Evolutionary conservation across 2,113 vertebrate genomes (phyloP).

Genomic region (Nannospalax galili): DNA sequence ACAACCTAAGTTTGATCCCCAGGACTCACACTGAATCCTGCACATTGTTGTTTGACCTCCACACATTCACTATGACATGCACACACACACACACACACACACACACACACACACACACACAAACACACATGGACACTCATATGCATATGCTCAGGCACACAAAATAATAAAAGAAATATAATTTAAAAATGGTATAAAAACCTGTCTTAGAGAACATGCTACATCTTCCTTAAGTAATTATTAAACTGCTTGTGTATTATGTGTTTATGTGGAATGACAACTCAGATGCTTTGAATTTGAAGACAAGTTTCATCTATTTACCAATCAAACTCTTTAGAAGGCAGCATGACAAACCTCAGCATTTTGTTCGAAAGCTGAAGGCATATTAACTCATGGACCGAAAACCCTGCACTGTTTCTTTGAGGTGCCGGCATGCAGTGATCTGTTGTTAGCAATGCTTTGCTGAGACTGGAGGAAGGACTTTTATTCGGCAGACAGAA

Average conservation of each 20-base stretch:
- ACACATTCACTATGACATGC: not conserved
- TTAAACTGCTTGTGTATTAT: not conserved
- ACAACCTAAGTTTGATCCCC: not conserved
- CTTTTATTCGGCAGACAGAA: slow-evolving; percentile 20
- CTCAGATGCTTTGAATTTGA: slow-evolving; percentile 16
- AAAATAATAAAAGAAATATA: not conserved
- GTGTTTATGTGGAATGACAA: not conserved
- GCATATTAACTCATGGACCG: not conserved
- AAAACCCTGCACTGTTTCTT: not conserved
- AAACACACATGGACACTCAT: not conserved
- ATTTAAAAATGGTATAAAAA: not conserved
- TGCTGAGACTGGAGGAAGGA: not conserved
- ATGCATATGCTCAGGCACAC: not conserved
- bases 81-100: not conserved
- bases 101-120: not conserved
- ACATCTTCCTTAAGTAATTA: not conserved
- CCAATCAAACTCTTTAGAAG: not conserved
- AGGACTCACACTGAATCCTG: not conserved
- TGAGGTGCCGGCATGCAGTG: not conserved
- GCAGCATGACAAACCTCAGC: not conserved
- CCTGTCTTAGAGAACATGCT: not conserved
- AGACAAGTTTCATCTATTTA: not conserved
- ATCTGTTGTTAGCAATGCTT: not conserved
- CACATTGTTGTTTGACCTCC: not conserved
- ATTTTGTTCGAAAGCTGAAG: not conserved